phyloP scores from a whole-genome alignment of 2,113 vertebrate genomes.

The Psittacula cyanocephala region DNA sequence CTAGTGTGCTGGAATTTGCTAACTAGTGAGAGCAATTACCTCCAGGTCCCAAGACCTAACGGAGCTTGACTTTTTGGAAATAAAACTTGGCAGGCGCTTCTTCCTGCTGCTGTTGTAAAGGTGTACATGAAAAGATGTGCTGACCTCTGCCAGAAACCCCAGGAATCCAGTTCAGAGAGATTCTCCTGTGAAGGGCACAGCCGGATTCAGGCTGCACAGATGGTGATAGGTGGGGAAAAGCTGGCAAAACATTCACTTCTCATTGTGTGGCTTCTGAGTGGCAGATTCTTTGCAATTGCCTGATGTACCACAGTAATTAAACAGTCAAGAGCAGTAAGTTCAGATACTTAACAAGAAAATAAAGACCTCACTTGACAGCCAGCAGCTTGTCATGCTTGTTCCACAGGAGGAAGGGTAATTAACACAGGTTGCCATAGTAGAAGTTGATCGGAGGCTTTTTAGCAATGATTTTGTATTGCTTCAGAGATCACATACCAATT shows the following conservation, averaged over 20 bases:
- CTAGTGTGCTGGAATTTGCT: slow-evolving; percentile 66
- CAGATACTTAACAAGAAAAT: slow-evolving; percentile 56
- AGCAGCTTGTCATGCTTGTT: neutral
- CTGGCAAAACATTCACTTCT: neutral
- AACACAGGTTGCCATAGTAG: neutral
- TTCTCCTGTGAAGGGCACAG: slow-evolving; percentile 16
- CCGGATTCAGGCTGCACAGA: slow-evolving; percentile 47
- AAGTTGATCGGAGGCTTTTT: slow-evolving; percentile 42
- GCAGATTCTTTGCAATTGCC: slow-evolving; percentile 61
- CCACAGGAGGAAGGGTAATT: slow-evolving; percentile 24
- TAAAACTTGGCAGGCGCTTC: slow-evolving; percentile 59
- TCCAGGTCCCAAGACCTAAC: slow-evolving; percentile 57
- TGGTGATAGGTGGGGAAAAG: slow-evolving; percentile 44
- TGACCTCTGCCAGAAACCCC: slow-evolving; percentile 69
- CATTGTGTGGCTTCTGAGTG: slow-evolving; percentile 54
- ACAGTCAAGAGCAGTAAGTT: slow-evolving; percentile 49
- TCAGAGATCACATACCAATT: slow-evolving; percentile 23
- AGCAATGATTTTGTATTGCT: slow-evolving; percentile 23
- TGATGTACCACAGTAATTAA: slow-evolving; percentile 58
- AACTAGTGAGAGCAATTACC: slow-evolving; percentile 71
- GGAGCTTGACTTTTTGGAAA: slow-evolving; percentile 68
- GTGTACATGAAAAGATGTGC: slow-evolving; percentile 66
- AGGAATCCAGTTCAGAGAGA: slow-evolving; percentile 67
- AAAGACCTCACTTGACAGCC: slow-evolving; percentile 51
- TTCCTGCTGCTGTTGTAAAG: slow-evolving; percentile 67